Conservation (phyloP, 53 echinoderm and acorn worm species). For the Apostichopus leukothele region DNA sequence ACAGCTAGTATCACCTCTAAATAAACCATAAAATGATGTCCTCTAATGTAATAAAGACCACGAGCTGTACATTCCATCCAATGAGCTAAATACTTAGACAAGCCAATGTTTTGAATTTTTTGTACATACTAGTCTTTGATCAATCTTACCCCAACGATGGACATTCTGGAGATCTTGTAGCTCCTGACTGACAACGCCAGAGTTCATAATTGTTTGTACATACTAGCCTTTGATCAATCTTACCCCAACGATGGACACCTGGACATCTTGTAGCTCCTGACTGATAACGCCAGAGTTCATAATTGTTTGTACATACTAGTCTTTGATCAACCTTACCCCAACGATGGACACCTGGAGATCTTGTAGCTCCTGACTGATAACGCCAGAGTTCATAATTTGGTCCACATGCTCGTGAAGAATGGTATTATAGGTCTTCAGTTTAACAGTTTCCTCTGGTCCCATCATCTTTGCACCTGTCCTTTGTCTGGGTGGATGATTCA, state of each 20-base stretch:
- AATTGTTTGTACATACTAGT: too few species aligned
- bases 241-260: constrained; percentile 70
- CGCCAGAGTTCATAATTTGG: constrained; percentile 64
- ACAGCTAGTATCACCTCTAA: too few species aligned
- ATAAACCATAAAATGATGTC: too few species aligned
- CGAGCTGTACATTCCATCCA: too few species aligned
- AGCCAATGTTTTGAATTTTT: constrained; percentile 24
- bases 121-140: too few species aligned
- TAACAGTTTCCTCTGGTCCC: constrained; percentile 63
- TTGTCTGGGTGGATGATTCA: not conserved
- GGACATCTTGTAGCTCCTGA: constrained; percentile 71
- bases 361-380: constrained; percentile 82
- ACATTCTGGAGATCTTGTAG: too few species aligned
- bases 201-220: constrained; percentile 28
- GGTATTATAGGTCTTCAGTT: constrained; percentile 73
- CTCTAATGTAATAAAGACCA: too few species aligned
- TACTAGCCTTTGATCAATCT: not conserved
- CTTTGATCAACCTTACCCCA: constrained; percentile 51
- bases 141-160: constrained; percentile 63
- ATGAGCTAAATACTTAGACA: too few species aligned
- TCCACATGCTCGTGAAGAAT: constrained; percentile 67
- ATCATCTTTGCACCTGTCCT: constrained; percentile 40
- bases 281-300: constrained; percentile 71
- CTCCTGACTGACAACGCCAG: constrained; percentile 22
- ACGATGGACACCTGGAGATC: constrained; percentile 65